Percentiles rank a stretch among this genome's conserved stretches.
These are phyloP conservation scores for Melanchra persicariae DNA, from an alignment of 2,888 invertebrate species.

Conservation along the genomic window DNA sequence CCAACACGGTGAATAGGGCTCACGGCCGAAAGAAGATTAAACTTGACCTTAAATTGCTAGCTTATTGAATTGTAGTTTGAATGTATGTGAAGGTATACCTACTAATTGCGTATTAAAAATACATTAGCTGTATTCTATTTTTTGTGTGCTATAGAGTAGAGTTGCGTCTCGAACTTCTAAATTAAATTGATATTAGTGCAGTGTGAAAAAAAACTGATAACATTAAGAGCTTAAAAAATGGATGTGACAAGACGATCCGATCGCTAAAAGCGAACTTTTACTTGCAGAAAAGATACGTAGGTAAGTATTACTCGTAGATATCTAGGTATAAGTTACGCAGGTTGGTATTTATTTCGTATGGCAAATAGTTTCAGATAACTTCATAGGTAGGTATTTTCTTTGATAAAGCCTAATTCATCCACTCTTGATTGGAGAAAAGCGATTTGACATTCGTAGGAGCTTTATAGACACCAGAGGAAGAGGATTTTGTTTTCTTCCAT, in stretches of 20 bases:
- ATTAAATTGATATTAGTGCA: neutral
- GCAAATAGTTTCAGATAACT: neutral
- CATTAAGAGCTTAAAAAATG: too few relatives aligned
- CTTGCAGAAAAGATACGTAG: too few relatives aligned
- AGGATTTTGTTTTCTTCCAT: neutral
- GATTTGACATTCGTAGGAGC: neutral
- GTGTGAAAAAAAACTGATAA: too few relatives aligned
- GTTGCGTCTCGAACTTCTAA: neutral
- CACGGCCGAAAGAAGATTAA: slow-evolving; percentile 7
- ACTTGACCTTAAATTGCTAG: slow-evolving; percentile 41
- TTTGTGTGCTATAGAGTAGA: neutral
- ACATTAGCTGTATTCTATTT: neutral
- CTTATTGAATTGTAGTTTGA: slow-evolving; percentile 28
- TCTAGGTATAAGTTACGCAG: too few relatives aligned
- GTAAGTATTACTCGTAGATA: too few relatives aligned
- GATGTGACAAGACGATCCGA: too few relatives aligned
- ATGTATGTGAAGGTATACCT: slow-evolving; percentile 24
- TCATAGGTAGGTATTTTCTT: neutral
- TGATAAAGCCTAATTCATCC: too few relatives aligned
- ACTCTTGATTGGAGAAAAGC: neutral
- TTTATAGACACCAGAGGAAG: neutral
- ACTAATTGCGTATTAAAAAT: slow-evolving; percentile 9
- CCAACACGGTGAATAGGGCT: slow-evolving; percentile 38
- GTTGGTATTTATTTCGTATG: too few relatives aligned
- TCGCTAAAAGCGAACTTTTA: too few relatives aligned